Percentiles rank a stretch among this genome's conserved stretches.
Evolutionary conservation across 2,888 invertebrate genomes (phyloP).

Genomic region (Cephus runcator): DNA sequence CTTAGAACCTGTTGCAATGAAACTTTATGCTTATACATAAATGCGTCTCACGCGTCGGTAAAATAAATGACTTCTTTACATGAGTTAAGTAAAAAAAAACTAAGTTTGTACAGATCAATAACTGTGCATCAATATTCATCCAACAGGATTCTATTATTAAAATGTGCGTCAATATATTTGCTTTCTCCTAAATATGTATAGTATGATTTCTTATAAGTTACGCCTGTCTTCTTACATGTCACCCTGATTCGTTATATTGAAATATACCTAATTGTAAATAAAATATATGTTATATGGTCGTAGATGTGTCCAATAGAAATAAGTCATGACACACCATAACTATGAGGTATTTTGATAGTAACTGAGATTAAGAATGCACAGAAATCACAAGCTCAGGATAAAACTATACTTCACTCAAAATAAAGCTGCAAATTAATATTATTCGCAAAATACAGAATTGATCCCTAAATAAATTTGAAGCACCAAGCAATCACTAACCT

Average conservation of each 20-base stretch:
- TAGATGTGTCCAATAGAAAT: not conserved
- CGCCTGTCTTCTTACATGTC: slow-evolving; percentile 7
- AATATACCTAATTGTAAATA: slow-evolving; percentile 1
- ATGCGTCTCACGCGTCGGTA: not conserved
- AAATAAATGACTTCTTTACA: not conserved
- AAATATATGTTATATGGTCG: slow-evolving; percentile 1
- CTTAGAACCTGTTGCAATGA: not conserved
- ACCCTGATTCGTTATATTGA: slow-evolving; percentile 15
- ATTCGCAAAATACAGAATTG: not conserved
- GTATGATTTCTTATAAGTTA: not conserved
- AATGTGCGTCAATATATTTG: not conserved
- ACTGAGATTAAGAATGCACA: not conserved
- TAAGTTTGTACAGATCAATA: not conserved
- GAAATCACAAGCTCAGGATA: not conserved
- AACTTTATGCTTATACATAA: not conserved
- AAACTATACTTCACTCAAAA: not conserved
- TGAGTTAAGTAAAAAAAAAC: not conserved
- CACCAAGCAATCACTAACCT: not conserved
- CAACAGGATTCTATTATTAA: not conserved
- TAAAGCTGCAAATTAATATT: not conserved
- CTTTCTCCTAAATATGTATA: not conserved
- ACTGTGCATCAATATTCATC: not conserved
- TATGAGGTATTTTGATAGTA: not conserved
- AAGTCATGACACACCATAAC: not conserved
- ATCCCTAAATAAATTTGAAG: not conserved